phyloP scores from a whole-genome alignment of 2,888 invertebrate species.

The Euzetes globulus region DNA sequence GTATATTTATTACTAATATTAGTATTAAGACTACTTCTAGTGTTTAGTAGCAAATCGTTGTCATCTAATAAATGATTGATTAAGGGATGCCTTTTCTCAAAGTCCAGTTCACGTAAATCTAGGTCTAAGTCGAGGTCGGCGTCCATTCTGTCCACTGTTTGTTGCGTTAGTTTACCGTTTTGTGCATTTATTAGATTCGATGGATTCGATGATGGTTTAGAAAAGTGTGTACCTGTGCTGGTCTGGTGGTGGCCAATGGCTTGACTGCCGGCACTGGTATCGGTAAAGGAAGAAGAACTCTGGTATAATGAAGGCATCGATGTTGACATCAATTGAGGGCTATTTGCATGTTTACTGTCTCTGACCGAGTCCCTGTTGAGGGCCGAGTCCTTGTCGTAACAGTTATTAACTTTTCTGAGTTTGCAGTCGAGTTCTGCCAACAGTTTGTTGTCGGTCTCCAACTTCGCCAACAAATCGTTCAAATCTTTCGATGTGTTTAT shows the following conservation, averaged over 20 bases:
- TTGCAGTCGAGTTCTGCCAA: conserved; percentile 70
- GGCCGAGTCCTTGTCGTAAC: neutral
- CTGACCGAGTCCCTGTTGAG: neutral
- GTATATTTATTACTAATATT: neutral
- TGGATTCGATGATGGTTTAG: conserved; percentile 4
- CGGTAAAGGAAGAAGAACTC: conserved; percentile 3
- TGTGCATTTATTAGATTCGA: conserved; percentile 14
- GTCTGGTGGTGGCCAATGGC: neutral
- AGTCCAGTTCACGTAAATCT: neutral
- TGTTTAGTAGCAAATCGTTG: neutral
- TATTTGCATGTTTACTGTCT: neutral
- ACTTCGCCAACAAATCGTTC: conserved; percentile 70
- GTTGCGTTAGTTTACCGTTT: conserved; percentile 18
- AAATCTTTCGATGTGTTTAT: conserved; percentile 46
- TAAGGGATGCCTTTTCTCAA: neutral
- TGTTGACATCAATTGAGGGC: conserved; percentile 1
- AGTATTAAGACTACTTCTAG: neutral
- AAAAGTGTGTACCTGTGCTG: neutral
- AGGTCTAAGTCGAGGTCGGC: neutral
- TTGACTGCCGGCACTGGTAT: neutral
- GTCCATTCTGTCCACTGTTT: neutral
- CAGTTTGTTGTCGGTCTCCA: conserved; percentile 68
- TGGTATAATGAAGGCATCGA: conserved; percentile 29
- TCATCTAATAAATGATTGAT: neutral
- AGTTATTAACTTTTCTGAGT: neutral